Evolutionary conservation across 2,797 vertebrate genomes (phyloP).

Genomic region (Mus caroli): DNA sequence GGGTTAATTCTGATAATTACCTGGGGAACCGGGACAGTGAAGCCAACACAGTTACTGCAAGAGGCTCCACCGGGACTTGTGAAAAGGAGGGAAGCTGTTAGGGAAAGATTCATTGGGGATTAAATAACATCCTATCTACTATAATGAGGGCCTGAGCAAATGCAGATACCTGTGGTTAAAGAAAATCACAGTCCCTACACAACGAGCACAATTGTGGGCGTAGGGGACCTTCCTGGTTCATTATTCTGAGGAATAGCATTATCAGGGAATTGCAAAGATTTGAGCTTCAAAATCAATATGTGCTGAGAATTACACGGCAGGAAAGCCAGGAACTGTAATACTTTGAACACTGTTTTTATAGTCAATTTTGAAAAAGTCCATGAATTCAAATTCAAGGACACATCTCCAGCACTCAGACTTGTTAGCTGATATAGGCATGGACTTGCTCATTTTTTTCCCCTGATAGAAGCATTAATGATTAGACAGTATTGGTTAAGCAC

Average conservation of each 20-base stretch:
- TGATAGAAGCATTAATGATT: slow-evolving; percentile 10
- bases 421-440: slow-evolving; percentile 25
- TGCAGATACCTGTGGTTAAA: slow-evolving; percentile 81
- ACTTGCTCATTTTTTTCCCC: background rate
- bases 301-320: slow-evolving; percentile 79
- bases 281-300: slow-evolving; percentile 81
- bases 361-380: slow-evolving; percentile 78
- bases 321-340: slow-evolving; percentile 78
- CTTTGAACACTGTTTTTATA: slow-evolving; percentile 81
- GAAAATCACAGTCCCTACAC: slow-evolving; percentile 79
- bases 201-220: slow-evolving; percentile 70
- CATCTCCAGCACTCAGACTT: slow-evolving; percentile 39
- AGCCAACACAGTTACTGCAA: background rate
- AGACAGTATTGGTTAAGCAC: slow-evolving; percentile 16
- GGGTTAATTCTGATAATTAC: slow-evolving; percentile 66
- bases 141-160: slow-evolving; percentile 79
- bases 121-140: slow-evolving; percentile 76
- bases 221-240: slow-evolving; percentile 78
- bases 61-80: slow-evolving; percentile 8
- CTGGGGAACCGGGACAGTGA: background rate
- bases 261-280: slow-evolving; percentile 81
- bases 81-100: slow-evolving; percentile 58
- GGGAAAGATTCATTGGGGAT: slow-evolving; percentile 58
- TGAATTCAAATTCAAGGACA: slow-evolving; percentile 79
- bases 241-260: slow-evolving; percentile 83